Conservation (phyloP, 2,797 vertebrate genomes). For the Poecile montanus region DNA sequence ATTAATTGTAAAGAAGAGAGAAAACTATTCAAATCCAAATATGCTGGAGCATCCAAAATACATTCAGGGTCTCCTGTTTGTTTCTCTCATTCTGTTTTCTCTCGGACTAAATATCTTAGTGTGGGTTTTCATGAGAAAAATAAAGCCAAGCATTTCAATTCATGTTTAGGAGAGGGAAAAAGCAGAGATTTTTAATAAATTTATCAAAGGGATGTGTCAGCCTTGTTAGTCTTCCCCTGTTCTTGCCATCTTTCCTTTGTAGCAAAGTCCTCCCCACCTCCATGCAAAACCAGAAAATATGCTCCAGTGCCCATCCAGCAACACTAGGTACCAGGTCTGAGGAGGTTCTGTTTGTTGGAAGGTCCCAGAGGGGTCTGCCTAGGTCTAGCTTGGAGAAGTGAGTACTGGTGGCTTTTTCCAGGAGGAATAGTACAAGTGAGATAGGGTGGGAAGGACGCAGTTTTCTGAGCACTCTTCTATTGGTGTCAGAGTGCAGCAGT, state of each 20-base stretch:
- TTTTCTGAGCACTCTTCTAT: neutral
- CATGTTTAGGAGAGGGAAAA: neutral
- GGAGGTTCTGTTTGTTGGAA: neutral
- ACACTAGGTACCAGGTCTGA: neutral
- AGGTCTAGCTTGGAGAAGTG: neutral
- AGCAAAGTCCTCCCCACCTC: neutral
- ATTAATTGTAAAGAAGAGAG: neutral
- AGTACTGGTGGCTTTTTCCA: neutral
- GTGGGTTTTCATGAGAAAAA: neutral
- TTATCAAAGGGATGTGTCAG: neutral
- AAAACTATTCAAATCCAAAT: neutral
- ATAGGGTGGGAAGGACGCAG: neutral
- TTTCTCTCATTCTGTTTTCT: neutral
- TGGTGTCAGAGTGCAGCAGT: neutral
- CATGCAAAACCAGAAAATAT: neutral
- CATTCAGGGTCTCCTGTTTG: neutral
- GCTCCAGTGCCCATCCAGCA: neutral
- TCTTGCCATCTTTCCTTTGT: neutral
- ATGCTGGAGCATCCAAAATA: neutral
- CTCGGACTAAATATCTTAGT: neutral
- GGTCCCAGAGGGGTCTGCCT: neutral
- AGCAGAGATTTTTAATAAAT: neutral
- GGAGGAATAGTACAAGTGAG: neutral
- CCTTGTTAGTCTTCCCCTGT: neutral
- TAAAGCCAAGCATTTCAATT: neutral